phyloP scores from a whole-genome alignment of 2,113 vertebrate genomes.

The Kryptolebias marmoratus region DNA sequence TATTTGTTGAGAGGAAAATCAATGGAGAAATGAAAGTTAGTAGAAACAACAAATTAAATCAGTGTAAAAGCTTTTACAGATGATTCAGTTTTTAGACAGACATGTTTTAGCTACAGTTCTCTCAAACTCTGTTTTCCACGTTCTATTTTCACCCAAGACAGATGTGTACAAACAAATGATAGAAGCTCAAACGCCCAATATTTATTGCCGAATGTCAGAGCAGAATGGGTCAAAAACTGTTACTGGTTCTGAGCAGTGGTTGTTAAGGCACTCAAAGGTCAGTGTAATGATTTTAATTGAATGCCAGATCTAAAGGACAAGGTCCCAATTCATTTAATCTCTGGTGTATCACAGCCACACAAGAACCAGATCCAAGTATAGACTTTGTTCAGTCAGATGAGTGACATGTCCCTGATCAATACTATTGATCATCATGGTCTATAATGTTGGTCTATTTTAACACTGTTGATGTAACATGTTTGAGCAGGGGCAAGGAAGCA shows the following conservation, averaged over 20 bases:
- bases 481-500: not conserved
- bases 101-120: slow-evolving; percentile 36
- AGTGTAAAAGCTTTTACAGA: slow-evolving; percentile 2
- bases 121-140: slow-evolving; percentile 47
- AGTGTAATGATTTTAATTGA: not conserved
- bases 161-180: slow-evolving; percentile 15
- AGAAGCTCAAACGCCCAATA: slow-evolving; percentile 11
- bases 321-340: not conserved
- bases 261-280: not conserved
- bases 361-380: not conserved
- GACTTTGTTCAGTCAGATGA: not conserved
- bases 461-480: not conserved
- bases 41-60: not conserved
- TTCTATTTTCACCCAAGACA: slow-evolving; percentile 34
- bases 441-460: not conserved
- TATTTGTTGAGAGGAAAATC: not conserved
- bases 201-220: not conserved
- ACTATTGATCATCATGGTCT: not conserved
- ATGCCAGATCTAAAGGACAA: not conserved
- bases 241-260: not conserved
- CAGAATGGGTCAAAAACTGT: not conserved
- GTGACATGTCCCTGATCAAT: not conserved
- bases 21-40: not conserved
- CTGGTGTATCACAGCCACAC: not conserved
- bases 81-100: slow-evolving; percentile 29